Evolutionary conservation across 2,113 vertebrate genomes (phyloP), one percentile per base, ranked within the genome.

Genomic region (Chiloscyllium plagiosum): DNA sequence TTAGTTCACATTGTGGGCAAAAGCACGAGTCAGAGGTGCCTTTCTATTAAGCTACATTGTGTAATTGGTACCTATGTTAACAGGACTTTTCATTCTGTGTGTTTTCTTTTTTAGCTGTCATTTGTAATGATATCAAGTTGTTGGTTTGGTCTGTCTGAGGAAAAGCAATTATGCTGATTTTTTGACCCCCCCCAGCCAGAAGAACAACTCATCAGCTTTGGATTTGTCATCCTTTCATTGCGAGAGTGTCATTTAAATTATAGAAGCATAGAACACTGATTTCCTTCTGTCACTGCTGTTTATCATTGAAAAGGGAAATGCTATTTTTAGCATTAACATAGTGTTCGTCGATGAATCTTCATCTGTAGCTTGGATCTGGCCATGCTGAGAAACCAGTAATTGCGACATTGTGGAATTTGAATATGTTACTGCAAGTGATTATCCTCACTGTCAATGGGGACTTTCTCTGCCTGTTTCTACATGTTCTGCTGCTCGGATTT

Each of bases 241-340:
- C 76, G 33, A 90, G 80, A 66, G 87, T 95, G 96, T 85, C 70
- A 61, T 96, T 96, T 96, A 83, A 95, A 86, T 96, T 96, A 95
- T 76, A 94, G 78, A 90, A 96, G 42, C 50, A 52, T 86, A 33
- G 94, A 65, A 56, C 76, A 86, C 95, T 90, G 70, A 97, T 97
- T 97, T 96, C 97, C 96, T 96, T 96, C 97, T 97, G 96, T 97
- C 97, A 97, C 76, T 68, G 37, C 24, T 97, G 96, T 96, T 98
- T 97, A 96, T 97, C 97, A 97, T 97, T 97, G 97, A 96, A 98
- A 97, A 98, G 96, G 96, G 97, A 90, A 96, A 97, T 96, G 96
- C 97, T 98, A 98, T 98, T 98, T 98, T 98, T 98, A 97, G 97
- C 97, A 96, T 97, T 97, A 97, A 96, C 96, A 97, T 97, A 97